Conservation (phyloP, 2,888 invertebrate species). For the Mythimna albipuncta region DNA sequence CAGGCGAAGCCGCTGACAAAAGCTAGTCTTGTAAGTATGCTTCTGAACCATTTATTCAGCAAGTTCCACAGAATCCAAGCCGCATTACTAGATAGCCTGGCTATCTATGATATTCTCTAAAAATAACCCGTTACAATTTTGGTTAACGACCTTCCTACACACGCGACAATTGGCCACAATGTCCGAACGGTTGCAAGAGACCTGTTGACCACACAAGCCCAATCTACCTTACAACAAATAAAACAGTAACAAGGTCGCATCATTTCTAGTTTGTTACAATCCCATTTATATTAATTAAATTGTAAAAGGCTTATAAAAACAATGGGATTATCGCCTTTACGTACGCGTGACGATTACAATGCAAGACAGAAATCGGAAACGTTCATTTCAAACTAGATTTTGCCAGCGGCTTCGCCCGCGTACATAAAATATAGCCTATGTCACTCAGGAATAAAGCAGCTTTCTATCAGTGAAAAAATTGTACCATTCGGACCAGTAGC, state of each 20-base stretch:
- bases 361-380: not conserved
- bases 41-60: not conserved
- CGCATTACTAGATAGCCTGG: not conserved
- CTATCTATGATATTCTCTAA: constrained; percentile 9
- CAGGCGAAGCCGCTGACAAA: no score
- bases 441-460: no score
- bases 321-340: constrained; percentile 17
- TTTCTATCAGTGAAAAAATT: no score
- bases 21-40: no score
- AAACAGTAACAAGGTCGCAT: constrained; percentile 33
- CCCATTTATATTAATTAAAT: constrained; percentile 32
- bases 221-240: constrained; percentile 11
- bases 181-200: constrained; percentile 16
- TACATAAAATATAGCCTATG: no score
- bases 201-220: constrained; percentile 22
- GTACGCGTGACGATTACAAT: not conserved
- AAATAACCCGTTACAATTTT: constrained; percentile 46
- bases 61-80: not conserved
- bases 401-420: no score
- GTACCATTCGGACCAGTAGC: no score
- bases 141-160: constrained; percentile 55
- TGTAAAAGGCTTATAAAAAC: constrained; percentile 18
- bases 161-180: constrained; percentile 48
- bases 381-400: no score
- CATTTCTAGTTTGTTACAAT: constrained; percentile 20